These are phyloP conservation scores for Hirtodrosophila duncani DNA, from an alignment of 2,888 invertebrate species.

Conservation along the genomic window DNA sequence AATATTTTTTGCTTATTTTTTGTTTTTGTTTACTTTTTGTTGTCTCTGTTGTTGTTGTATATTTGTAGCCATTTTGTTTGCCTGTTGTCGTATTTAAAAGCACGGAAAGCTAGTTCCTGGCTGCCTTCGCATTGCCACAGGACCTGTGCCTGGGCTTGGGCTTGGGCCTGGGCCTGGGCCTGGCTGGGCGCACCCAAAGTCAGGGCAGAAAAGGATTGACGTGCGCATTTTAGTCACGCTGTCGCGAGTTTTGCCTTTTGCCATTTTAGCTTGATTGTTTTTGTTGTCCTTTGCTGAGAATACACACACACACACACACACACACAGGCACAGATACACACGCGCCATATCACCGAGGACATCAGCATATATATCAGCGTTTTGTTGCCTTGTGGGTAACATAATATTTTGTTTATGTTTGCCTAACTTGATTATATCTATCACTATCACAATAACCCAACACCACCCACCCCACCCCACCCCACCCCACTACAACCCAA, in stretches of 20 bases:
- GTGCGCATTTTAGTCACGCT: constrained; percentile 66
- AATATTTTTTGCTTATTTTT: constrained; percentile 26
- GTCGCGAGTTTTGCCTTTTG: constrained; percentile 56
- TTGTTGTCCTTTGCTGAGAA: constrained; percentile 21
- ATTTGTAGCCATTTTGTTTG: too few species aligned
- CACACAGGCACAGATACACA: constrained; percentile 12
- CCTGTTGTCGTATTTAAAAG: constrained; percentile 41
- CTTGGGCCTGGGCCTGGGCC: background rate
- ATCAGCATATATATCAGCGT: constrained; percentile 12
- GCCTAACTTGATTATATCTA: constrained; percentile 64
- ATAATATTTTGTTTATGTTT: constrained; percentile 65
- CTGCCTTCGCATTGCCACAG: constrained; percentile 42
- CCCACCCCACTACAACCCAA: constrained; percentile 4
- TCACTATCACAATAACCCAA: constrained; percentile 51
- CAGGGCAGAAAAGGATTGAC: constrained; percentile 52
- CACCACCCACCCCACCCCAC: background rate
- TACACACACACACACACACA: constrained; percentile 5
- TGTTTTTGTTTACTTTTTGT: too few species aligned
- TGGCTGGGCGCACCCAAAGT: background rate
- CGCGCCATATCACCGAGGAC: constrained; percentile 40
- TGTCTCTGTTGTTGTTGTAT: too few species aligned
- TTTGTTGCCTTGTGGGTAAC: constrained; percentile 47
- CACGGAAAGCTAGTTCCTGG: constrained; percentile 52
- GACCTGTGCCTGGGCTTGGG: constrained; percentile 8
- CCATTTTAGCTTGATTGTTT: constrained; percentile 65